Base-by-base conservation (phyloP, 2,113 vertebrate species). In the Otolemur garnettii region DNA sequence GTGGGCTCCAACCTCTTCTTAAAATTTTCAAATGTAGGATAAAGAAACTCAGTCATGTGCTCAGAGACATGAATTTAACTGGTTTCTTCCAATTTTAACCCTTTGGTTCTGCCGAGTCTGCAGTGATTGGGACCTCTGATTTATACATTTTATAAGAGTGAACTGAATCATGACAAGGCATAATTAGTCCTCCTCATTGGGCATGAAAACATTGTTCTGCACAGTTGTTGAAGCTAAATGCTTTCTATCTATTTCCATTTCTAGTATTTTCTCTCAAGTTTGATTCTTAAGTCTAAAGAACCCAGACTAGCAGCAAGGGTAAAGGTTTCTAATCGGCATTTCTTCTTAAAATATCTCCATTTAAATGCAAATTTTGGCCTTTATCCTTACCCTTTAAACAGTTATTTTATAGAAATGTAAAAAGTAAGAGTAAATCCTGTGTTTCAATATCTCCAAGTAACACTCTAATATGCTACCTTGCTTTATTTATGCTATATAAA, bases 291-390 rank as follows among this genome's bases (percentile, higher is more conserved):
- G n/a, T 13, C n/a, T 45, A 60, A 55, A 78, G 64, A 60, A 18
- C 45, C 0, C 7, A 93, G 2, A 93, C 53, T 60, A 72, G 74
- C 8, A 4, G 24, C 22, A 95, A 96, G 86, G 89, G 82, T 91
- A 96, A 97, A 97, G 95, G 57, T 98, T 75, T 96, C 30, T 98
- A 98, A 97, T 98, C 82, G 97, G 94, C 96, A 98, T 98, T 98
- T 98, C 97, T 98, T 96, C 98, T 97, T 97, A 98, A 98, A 98
- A 98, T 97, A 98, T 98, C 98, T 97, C 98, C 75, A 99, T 99
- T 98, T 99, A 99, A 98, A 99, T 98, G 98, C 98, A 99, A 98
- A 99, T 99, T 84, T 96, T 98, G 98, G 97, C 98, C 98, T 98
- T 98, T 99, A 98, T 96, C 97, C 68, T 68, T 98, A 98, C 98